Conservation (phyloP, 1,140 invertebrate genomes). For the Drosophila pandora region DNA sequence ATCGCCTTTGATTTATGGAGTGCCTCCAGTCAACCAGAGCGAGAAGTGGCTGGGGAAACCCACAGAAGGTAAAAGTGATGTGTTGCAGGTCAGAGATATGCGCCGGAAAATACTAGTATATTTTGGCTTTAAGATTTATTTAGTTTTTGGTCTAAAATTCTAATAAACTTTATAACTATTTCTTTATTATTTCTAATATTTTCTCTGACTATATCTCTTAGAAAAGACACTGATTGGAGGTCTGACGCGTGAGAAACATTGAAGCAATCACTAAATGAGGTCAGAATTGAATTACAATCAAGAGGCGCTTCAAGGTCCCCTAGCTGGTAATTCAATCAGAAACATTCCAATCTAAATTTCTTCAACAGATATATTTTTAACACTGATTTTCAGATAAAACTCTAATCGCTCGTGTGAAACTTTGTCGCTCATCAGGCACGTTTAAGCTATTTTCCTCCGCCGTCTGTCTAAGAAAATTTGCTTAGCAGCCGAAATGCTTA, state of each 20-base stretch:
- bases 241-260: constrained; percentile 20
- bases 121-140: not conserved
- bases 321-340: constrained; percentile 27
- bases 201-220: not conserved
- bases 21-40: constrained; percentile 28
- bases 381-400: constrained; percentile 19
- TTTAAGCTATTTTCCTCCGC: constrained; percentile 19
- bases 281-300: constrained; percentile 42
- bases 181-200: not conserved
- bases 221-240: constrained; percentile 27
- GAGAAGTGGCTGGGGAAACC: not conserved
- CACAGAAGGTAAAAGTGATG: constrained; percentile 20
- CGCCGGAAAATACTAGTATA: not conserved
- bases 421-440: not conserved
- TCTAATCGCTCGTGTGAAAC: constrained; percentile 34
- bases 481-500: constrained; percentile 11
- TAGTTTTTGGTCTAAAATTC: not conserved
- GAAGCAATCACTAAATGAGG: constrained; percentile 39
- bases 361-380: constrained; percentile 14
- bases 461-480: constrained; percentile 7
- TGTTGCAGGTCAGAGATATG: constrained; percentile 18
- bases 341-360: constrained; percentile 3
- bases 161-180: too few relatives aligned
- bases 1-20: constrained; percentile 58
- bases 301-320: constrained; percentile 22